phyloP scores from a whole-genome alignment of 2,797 vertebrate species.

The Australoheros facetus region DNA sequence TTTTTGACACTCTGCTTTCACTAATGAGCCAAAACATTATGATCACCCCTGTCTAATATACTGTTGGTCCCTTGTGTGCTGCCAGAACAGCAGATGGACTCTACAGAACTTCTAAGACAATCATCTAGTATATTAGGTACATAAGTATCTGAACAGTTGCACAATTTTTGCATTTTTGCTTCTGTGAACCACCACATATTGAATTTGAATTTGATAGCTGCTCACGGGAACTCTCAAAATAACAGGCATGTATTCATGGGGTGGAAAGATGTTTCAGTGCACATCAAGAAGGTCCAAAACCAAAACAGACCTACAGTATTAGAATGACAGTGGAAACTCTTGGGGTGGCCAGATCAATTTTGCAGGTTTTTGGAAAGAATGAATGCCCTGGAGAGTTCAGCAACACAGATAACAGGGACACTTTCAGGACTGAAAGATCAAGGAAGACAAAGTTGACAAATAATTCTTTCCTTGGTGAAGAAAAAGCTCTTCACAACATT shows the following conservation, averaged over 20 bases:
- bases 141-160: not conserved
- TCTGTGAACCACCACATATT: not conserved
- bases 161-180: not conserved
- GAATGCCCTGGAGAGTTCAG: not conserved
- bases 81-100: not conserved
- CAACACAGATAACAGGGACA: not conserved
- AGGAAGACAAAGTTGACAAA: not conserved
- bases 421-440: not conserved
- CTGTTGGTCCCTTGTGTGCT: not conserved
- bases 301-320: not conserved
- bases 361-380: not conserved
- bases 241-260: not conserved
- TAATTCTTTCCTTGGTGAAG: not conserved
- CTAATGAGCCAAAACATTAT: slow-evolving; percentile 6
- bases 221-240: not conserved
- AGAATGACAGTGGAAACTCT: not conserved
- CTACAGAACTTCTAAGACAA: not conserved
- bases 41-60: not conserved
- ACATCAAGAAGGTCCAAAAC: not conserved
- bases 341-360: not conserved
- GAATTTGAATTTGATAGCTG: not conserved
- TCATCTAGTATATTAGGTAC: not conserved
- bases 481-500: not conserved
- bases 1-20: not conserved
- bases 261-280: not conserved